phyloP scores from a whole-genome alignment of 2,113 vertebrate species.

The Solenodon paradoxus region DNA sequence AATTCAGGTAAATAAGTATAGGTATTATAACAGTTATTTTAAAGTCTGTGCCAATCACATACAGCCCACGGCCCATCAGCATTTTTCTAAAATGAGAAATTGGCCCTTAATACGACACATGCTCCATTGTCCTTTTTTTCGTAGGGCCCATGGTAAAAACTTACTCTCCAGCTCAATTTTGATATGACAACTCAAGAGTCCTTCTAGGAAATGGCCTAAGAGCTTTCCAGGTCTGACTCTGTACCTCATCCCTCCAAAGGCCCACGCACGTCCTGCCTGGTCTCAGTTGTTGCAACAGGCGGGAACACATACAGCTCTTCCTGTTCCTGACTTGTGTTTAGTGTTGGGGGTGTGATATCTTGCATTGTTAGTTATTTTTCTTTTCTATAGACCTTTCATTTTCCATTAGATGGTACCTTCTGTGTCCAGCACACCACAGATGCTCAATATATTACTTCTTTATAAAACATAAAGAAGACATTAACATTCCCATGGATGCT shows the following conservation, averaged over 20 bases:
- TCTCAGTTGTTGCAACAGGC: background rate
- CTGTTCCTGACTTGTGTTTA: background rate
- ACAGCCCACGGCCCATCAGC: background rate
- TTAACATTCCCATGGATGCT: background rate
- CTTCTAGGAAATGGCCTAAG: background rate
- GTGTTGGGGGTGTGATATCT: background rate
- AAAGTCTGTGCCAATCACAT: background rate
- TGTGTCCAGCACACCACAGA: background rate
- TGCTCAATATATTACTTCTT: background rate
- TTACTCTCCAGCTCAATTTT: background rate
- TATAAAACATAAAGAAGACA: background rate
- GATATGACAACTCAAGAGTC: background rate
- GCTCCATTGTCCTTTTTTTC: background rate
- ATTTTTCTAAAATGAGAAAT: background rate
- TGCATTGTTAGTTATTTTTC: background rate
- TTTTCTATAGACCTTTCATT: background rate
- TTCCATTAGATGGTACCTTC: no score
- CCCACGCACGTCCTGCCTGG: background rate
- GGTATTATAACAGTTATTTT: background rate
- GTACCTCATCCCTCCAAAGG: background rate
- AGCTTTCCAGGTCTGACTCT: background rate
- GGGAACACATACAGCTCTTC: background rate
- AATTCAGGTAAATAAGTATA: background rate
- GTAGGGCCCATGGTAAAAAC: background rate
- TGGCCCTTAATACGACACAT: background rate